Evolutionary conservation across 2,797 vertebrate species (phyloP).

Genomic region (Decapterus maruadsi): DNA sequence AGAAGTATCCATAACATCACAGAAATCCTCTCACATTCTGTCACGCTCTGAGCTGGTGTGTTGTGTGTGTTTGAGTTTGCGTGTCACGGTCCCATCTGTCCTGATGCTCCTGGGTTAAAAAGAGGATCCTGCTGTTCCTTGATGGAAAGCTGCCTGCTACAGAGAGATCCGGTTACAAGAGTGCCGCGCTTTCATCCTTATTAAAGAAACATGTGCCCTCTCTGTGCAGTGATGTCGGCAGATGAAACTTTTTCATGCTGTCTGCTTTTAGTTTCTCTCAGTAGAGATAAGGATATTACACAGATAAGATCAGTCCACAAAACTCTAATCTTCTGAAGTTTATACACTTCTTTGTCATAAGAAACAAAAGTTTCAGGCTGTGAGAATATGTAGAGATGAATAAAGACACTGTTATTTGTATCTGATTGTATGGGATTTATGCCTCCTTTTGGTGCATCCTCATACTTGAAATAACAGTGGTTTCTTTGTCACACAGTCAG

Average conservation of each 20-base stretch:
- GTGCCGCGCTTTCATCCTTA: constrained; percentile 87
- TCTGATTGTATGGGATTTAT: constrained; percentile 7
- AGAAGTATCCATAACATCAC: background rate
- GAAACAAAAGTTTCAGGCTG: constrained; percentile 8
- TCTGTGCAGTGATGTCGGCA: constrained; percentile 66
- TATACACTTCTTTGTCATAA: constrained; percentile 2
- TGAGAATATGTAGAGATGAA: constrained; percentile 15
- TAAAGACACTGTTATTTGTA: constrained; percentile 17
- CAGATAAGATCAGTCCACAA: constrained; percentile 24
- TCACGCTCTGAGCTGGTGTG: constrained; percentile 43
- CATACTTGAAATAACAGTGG: constrained; percentile 37
- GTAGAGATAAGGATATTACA: constrained; percentile 27
- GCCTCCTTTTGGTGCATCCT: constrained; percentile 14
- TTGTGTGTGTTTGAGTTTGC: constrained; percentile 72
- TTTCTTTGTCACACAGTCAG: constrained; percentile 42
- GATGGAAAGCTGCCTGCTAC: constrained; percentile 86
- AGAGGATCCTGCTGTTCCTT: constrained; percentile 85
- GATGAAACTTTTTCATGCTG: constrained; percentile 56
- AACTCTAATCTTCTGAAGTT: constrained; percentile 26
- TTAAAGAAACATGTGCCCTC: constrained; percentile 86
- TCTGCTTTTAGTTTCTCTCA: constrained; percentile 44
- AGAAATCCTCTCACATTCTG: constrained; percentile 25
- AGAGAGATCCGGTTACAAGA: constrained; percentile 87
- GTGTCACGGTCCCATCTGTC: constrained; percentile 84
- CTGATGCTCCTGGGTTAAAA: constrained; percentile 81